phyloP scores from a whole-genome alignment of 2,797 vertebrate genomes.

The Euthynnus affinis region DNA sequence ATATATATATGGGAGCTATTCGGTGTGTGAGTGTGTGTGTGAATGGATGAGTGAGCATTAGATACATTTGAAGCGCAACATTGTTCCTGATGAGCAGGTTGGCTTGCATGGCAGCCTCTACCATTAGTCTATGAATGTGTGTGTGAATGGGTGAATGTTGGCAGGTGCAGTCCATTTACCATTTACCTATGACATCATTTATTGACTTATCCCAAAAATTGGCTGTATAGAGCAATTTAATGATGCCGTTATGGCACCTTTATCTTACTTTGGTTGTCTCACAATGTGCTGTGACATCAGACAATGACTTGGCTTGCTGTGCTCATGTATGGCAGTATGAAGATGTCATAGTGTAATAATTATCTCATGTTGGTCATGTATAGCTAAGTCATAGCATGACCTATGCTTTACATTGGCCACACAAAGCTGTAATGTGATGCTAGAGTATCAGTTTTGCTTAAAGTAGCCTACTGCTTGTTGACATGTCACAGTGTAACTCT shows the following conservation, averaged over 20 bases:
- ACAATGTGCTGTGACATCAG: background rate
- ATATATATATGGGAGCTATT: too few species aligned
- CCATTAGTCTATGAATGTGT: too few species aligned
- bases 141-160: too few species aligned
- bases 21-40: too few species aligned
- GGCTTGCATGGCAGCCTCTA: too few species aligned
- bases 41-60: too few species aligned
- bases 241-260: background rate
- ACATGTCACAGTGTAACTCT: conserved; percentile 16
- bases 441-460: background rate
- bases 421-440: conserved; percentile 11
- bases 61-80: too few species aligned
- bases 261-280: background rate
- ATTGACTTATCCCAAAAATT: background rate
- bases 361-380: background rate
- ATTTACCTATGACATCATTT: background rate
- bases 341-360: background rate
- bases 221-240: background rate
- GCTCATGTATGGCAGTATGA: background rate
- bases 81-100: too few species aligned
- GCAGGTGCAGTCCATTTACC: too few species aligned
- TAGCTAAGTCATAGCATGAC: background rate
- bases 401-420: background rate
- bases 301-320: background rate
- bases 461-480: background rate